phyloP scores from a whole-genome alignment of 2,113 vertebrate genomes.

The Tricholaema leucomelas region DNA sequence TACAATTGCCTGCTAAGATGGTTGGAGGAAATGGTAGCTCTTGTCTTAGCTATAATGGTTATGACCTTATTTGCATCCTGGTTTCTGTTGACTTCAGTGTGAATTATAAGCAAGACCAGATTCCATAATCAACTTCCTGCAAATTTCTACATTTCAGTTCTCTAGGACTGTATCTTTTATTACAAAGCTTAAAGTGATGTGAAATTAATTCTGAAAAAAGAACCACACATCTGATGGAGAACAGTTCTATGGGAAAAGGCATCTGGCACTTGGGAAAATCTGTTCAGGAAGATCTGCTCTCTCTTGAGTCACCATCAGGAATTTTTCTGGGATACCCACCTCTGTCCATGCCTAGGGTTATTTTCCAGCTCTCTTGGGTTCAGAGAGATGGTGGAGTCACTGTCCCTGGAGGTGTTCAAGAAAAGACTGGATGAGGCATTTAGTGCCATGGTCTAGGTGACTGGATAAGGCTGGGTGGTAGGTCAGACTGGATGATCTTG shows the following conservation, averaged over 20 bases:
- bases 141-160: background rate
- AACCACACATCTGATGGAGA: accelerated
- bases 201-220: background rate
- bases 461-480: too few species aligned
- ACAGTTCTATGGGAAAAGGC: background rate
- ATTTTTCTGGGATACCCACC: background rate
- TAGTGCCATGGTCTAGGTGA: too few species aligned
- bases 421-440: too few species aligned
- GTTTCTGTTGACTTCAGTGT: background rate
- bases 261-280: background rate
- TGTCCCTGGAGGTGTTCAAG: too few species aligned
- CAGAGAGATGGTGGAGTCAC: too few species aligned
- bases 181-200: background rate
- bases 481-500: too few species aligned
- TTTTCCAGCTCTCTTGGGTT: background rate
- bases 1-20: background rate
- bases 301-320: accelerated
- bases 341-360: background rate
- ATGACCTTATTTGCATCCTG: background rate
- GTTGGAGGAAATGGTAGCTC: background rate
- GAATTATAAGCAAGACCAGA: background rate
- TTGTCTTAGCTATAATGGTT: background rate
- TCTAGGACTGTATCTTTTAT: background rate
- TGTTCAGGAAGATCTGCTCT: background rate
- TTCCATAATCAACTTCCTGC: background rate